These are phyloP conservation scores for Margarornis squamiger DNA, from an alignment of 2,797 vertebrate genomes.

Conservation along the genomic window DNA sequence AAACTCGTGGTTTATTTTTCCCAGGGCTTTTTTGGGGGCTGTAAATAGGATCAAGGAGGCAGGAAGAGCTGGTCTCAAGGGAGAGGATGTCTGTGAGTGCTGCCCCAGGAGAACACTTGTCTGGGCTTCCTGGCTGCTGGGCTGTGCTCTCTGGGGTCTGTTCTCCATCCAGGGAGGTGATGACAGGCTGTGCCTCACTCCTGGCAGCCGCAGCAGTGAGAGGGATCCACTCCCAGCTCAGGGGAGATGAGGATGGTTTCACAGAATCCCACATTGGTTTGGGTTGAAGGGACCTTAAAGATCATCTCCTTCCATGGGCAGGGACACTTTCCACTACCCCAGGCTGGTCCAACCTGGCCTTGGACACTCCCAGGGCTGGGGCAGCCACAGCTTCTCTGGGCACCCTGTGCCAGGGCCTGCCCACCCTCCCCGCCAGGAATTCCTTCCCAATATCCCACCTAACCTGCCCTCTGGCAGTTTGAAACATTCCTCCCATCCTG, in stretches of 20 bases:
- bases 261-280: neutral
- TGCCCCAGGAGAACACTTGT: neutral
- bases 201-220: neutral
- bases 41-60: neutral
- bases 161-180: accelerated
- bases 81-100: constrained; percentile 1
- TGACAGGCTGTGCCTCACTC: neutral
- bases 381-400: neutral
- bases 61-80: neutral
- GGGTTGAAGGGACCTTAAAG: neutral
- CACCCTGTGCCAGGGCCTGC: neutral
- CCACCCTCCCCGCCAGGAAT: accelerated
- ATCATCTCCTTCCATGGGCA: neutral
- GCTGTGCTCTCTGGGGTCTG: neutral
- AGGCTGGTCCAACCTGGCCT: neutral
- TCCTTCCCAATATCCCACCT: neutral
- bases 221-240: accelerated
- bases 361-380: neutral
- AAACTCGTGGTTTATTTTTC: neutral
- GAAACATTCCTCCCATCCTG: neutral
- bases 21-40: neutral
- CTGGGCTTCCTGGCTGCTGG: neutral
- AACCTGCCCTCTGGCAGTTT: neutral
- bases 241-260: neutral
- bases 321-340: neutral